These are phyloP conservation scores for Philaethria dido DNA, from an alignment of 2,888 invertebrate species.

Conservation along the genomic window DNA sequence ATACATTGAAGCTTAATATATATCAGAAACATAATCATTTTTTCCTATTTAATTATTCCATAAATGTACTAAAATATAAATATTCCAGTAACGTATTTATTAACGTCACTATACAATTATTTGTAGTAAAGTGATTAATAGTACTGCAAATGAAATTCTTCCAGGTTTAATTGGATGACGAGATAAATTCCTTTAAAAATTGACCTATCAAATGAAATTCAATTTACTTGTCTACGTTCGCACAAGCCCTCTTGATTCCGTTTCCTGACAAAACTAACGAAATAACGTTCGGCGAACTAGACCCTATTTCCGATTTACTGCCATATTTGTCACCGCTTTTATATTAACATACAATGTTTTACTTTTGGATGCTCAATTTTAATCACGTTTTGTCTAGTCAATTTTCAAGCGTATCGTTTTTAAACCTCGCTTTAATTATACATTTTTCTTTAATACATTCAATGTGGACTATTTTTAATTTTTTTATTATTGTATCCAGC, in stretches of 20 bases:
- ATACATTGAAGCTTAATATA: too few species aligned
- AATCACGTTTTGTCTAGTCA: background rate
- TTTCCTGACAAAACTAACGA: constrained; percentile 8
- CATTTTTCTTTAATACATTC: too few species aligned
- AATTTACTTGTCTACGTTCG: constrained; percentile 17
- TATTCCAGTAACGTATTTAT: background rate
- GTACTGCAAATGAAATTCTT: background rate
- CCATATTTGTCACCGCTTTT: constrained; percentile 22
- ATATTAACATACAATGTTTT: background rate
- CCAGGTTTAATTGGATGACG: background rate
- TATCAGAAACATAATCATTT: too few species aligned
- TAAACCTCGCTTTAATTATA: too few species aligned
- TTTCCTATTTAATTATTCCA: background rate
- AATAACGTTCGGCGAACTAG: constrained; percentile 20
- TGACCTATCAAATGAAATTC: constrained; percentile 13
- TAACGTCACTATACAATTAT: too few species aligned
- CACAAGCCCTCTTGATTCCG: constrained; percentile 5
- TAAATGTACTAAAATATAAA: too few species aligned
- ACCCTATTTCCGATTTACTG: constrained; percentile 23
- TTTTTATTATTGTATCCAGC: too few species aligned
- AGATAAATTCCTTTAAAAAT: constrained; percentile 15
- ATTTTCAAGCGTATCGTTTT: background rate
- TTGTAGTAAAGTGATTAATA: too few species aligned
- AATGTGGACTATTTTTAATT: too few species aligned
- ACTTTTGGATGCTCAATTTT: background rate